Percentiles rank a stretch among this genome's conserved stretches.
These are phyloP conservation scores for Polypedilum vanderplanki DNA, from an alignment of 1,140 invertebrate species.

Conservation along the genomic window DNA sequence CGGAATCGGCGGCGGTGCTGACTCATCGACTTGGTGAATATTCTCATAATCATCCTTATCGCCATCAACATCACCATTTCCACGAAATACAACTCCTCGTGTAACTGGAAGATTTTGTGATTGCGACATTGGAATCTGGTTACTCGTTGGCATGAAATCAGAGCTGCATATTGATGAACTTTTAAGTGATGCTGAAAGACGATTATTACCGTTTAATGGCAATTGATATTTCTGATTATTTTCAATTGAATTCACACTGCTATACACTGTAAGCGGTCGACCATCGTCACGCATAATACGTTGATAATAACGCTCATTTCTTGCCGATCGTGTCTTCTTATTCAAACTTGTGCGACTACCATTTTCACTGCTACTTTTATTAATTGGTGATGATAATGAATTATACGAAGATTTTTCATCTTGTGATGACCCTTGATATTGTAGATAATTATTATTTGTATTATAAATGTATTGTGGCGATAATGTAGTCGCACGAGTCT, in stretches of 20 bases:
- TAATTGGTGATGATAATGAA: constrained; percentile 12
- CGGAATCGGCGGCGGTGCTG: constrained; percentile 57
- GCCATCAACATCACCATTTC: background rate
- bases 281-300: constrained; percentile 61
- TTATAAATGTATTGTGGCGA: constrained; percentile 5
- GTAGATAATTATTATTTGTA: background rate
- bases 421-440: constrained; percentile 21
- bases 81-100: constrained; percentile 5
- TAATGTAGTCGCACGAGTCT: background rate
- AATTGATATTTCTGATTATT: constrained; percentile 24
- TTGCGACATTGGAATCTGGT: constrained; percentile 28
- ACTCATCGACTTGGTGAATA: constrained; percentile 21
- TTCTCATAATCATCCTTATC: constrained; percentile 26
- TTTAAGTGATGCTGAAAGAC: background rate
- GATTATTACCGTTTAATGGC: background rate
- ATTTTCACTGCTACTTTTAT: constrained; percentile 2
- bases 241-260: background rate
- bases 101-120: constrained; percentile 34
- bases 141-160: background rate
- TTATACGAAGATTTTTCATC: constrained; percentile 21
- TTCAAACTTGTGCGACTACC: background rate
- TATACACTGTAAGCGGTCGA: constrained; percentile 30
- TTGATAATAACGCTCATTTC: constrained; percentile 71
- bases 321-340: constrained; percentile 49
- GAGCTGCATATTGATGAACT: constrained; percentile 14